phyloP scores from a whole-genome alignment of 2,113 vertebrate species.

The Pristiophorus japonicus region DNA sequence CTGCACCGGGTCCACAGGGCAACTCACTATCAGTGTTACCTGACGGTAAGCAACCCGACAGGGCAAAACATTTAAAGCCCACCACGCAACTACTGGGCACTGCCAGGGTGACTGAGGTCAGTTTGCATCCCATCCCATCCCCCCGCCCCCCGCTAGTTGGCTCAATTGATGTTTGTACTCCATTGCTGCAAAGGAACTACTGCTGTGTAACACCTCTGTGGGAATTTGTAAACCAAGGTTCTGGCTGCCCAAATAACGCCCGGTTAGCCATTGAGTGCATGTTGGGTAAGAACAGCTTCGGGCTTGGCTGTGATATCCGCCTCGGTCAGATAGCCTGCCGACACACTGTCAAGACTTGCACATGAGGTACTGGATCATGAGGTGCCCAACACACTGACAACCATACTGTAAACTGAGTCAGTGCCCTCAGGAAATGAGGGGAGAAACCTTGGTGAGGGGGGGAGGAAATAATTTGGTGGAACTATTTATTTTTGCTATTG shows the following conservation, averaged over 20 bases:
- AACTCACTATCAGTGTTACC: background rate
- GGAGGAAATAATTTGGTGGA: background rate
- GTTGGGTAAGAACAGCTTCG: background rate
- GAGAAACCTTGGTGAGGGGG: background rate
- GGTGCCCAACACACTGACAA: background rate
- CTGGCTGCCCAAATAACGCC: background rate
- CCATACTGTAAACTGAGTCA: background rate
- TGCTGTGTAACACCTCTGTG: background rate
- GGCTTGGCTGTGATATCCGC: background rate
- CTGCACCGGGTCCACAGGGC: background rate
- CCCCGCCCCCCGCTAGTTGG: background rate
- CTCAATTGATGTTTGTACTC: background rate
- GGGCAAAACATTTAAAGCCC: background rate
- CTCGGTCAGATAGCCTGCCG: background rate
- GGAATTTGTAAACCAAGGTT: conserved; percentile 5
- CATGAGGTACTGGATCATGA: background rate
- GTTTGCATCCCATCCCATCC: background rate
- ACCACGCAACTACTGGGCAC: background rate
- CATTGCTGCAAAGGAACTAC: conserved; percentile 9
- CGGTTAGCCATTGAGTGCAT: background rate
- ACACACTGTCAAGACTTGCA: conserved; percentile 2
- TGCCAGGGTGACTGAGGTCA: too few species aligned
- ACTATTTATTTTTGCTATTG: background rate
- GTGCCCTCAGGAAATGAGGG: background rate
- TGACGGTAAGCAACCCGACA: background rate